Percentiles rank a stretch among this genome's conserved stretches.
Evolutionary conservation across 2,113 vertebrate species (phyloP).

Genomic region (Spilogale gracilis): DNA sequence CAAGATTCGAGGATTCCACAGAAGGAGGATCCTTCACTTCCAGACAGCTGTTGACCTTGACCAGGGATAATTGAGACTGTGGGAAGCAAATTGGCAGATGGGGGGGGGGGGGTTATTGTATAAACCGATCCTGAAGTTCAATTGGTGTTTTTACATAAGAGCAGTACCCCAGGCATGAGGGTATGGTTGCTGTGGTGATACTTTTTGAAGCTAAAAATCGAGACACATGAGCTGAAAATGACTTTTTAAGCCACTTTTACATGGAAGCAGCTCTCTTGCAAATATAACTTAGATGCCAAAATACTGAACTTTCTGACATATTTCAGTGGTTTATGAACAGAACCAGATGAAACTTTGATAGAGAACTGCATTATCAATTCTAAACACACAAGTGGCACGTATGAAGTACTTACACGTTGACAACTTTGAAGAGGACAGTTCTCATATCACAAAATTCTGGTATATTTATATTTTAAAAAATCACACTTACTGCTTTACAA

Average conservation of each 20-base stretch:
- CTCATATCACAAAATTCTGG: background rate
- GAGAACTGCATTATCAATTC: background rate
- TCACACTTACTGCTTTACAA: background rate
- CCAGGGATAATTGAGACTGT: background rate
- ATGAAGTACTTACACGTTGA: background rate
- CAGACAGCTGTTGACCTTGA: background rate
- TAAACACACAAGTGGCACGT: background rate
- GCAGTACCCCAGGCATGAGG: background rate
- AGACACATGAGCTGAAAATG: background rate
- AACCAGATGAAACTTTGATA: background rate
- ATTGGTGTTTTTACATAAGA: background rate
- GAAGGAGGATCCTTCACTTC: background rate
- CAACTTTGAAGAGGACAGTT: background rate
- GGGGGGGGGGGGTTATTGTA: background rate
- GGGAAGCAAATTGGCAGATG: background rate
- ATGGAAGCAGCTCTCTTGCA: background rate
- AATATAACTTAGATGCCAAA: background rate
- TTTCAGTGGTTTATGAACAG: conserved; percentile 3
- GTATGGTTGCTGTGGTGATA: rapidly evolving
- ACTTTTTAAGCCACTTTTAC: conserved; percentile 11
- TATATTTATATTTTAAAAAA: background rate
- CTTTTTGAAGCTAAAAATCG: background rate
- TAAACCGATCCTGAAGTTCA: background rate
- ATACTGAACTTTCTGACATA: background rate
- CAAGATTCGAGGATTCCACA: background rate